Evolutionary conservation across 2,113 vertebrate genomes (phyloP).

Genomic region (Macaca fascicularis): DNA sequence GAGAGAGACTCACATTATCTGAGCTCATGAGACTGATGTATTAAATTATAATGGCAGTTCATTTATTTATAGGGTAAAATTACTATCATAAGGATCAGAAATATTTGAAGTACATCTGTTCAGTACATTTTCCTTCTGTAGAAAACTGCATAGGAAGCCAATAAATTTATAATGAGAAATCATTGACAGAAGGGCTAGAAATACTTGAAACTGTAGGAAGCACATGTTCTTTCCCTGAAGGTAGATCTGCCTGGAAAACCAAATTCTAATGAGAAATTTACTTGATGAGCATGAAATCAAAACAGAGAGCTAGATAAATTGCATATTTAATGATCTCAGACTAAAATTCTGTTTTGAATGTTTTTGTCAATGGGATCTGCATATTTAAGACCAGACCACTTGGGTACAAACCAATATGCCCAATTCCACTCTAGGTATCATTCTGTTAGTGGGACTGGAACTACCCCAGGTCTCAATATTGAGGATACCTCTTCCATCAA

Average conservation of each 20-base stretch:
- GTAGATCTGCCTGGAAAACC: background rate
- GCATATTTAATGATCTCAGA: slow-evolving; percentile 7
- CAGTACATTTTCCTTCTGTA: background rate
- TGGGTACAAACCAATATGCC: background rate
- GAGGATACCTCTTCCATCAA: background rate
- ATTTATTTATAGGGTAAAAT: slow-evolving; percentile 19
- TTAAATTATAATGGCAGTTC: background rate
- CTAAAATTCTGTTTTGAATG: background rate
- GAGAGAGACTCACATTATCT: background rate
- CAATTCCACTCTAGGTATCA: background rate
- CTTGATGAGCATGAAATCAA: background rate
- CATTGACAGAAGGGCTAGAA: background rate
- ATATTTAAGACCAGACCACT: background rate
- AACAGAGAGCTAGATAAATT: background rate
- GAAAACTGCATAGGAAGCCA: background rate
- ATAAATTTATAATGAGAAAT: background rate
- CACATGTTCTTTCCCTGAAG: slow-evolving; percentile 11
- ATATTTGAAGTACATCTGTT: background rate
- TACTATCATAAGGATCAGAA: background rate
- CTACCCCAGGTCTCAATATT: background rate
- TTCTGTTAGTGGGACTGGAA: background rate
- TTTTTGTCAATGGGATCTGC: background rate
- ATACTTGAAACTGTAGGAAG: background rate
- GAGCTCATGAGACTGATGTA: background rate
- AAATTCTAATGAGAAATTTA: slow-evolving; percentile 39